Evolutionary conservation across 2,113 vertebrate species (phyloP), one percentile per base, ranked within the genome.

Genomic region (Tragelaphus imberbis): DNA sequence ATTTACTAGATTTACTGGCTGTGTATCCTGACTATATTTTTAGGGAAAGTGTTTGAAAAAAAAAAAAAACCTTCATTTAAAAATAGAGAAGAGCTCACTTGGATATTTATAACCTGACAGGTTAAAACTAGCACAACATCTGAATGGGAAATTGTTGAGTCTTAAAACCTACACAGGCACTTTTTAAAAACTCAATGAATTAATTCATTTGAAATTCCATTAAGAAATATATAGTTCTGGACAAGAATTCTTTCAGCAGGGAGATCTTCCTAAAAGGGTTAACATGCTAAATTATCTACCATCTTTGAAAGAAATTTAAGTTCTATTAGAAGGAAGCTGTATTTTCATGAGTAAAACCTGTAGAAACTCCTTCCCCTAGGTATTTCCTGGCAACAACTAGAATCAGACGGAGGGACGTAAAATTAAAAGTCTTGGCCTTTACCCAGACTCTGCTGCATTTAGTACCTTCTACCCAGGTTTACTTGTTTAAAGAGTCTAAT

Each of bases 81-180:
- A 98, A 97, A 98, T 97, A 97, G 97, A 95, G 89, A 98, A 91
- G 88, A 95, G 33, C 97, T 97, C 93, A 97, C 97, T 97, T 97
- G 91, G 97, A 58, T 98, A 98, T 98, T 97, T 98, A 98, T 98
- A 97, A 85, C 96, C 63, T 97, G 98, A 97, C 97, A 98, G 97
- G 97, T 98, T 98, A 97, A 94, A 98, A 98, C 95, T 97, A 97
- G 96, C 94, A 97, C 95, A 97, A 97, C 97, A 98, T 98, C 90
- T 97, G 97, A 98, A 97, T 98, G 95, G 55, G 84, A 95, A 96
- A 97, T 94, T 89, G 88, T 97, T 97, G 95, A 88, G 94, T 97
- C 80, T 97, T 82, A 90, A 94, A 98, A 91, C 84, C 89, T 96
- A 88, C 75, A 84, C 27, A 28, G 94, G 80, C 58, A 40, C 85